Conservation (phyloP, 1,140 invertebrate genomes). For the Drosophila littoralis region DNA sequence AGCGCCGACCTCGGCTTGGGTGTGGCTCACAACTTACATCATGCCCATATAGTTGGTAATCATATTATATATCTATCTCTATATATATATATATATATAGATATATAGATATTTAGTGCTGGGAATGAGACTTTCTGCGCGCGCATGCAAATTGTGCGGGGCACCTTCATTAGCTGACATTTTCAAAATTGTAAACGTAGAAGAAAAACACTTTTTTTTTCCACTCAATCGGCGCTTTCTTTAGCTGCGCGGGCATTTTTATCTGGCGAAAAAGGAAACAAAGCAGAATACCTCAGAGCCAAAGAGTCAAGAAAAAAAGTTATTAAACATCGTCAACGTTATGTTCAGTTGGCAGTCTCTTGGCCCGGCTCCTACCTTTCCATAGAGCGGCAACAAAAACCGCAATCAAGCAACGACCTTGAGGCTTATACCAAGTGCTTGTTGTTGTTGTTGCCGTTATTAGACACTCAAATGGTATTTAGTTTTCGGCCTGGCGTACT, state of each 20-base stretch:
- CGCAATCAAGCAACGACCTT: slow-evolving; percentile 80
- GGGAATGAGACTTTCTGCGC: slow-evolving; percentile 48
- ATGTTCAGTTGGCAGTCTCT: slow-evolving; percentile 51
- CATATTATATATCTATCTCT: neutral
- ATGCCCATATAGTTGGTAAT: slow-evolving; percentile 1
- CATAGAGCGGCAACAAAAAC: slow-evolving; percentile 55
- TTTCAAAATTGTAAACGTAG: slow-evolving; percentile 37
- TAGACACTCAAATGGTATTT: slow-evolving; percentile 55
- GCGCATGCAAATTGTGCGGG: slow-evolving; percentile 28
- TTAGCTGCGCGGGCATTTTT: slow-evolving; percentile 43
- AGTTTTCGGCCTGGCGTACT: slow-evolving; percentile 73
- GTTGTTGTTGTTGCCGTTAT: slow-evolving; percentile 51
- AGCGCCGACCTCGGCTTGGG: slow-evolving; percentile 46
- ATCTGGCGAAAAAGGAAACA: slow-evolving; percentile 77
- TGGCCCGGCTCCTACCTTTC: slow-evolving; percentile 25
- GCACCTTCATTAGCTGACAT: slow-evolving; percentile 66
- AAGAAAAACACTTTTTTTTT: slow-evolving; percentile 8
- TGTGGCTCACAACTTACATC: slow-evolving; percentile 45
- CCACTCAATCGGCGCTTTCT: slow-evolving; percentile 46
- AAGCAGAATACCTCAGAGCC: slow-evolving; percentile 67
- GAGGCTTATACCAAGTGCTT: slow-evolving; percentile 53
- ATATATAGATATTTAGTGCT: slow-evolving; percentile 3
- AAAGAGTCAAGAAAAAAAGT: slow-evolving; percentile 44
- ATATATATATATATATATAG: neutral
- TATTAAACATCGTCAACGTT: slow-evolving; percentile 61